Base-by-base conservation (phyloP, 2,888 invertebrate species). In the Cyclophora albipunctata region DNA sequence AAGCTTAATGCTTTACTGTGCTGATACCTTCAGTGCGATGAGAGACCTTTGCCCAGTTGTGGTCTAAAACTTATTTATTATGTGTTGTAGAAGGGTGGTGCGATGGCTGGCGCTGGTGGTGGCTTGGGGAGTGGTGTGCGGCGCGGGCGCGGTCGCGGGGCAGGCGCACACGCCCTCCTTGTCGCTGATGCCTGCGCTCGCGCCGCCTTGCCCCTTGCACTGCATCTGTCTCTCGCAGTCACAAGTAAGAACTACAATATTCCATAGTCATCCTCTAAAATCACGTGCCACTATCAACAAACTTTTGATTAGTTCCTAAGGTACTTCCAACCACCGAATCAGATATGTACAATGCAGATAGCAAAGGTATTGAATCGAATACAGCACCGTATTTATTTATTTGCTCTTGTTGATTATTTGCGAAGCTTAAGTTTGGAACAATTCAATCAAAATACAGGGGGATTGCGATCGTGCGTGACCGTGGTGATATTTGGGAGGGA, bases 181-280 rank as follows among this genome's bases (percentile, higher is more conserved):
- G 52, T 66, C 75, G 52, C 84, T 81, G 66, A 58, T 58, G 46
- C 56, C 60, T 20, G 85, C 91, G 89, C 72, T 89, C 57, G 81
- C 89, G 67, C 92, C 93, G 62, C 90, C 91, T 64, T 95, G 95
- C 77, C 95, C 95, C 57, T 89, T 91, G 66, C 94, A 95, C 88
- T 96, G 95, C 90, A 95, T 95, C 81, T 95, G 95, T 79, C 91
- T 95, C 57, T 95, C 95, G 53, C 94, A 94, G 76, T 95, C 95
- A 63, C 95, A 95, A 93, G 95, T 95, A 91, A 53, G 34, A 20
- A 20, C 20, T 20, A 20, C 20, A 20, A 20, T 20, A 20, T 20
- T 20, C 20, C 20, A 20, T 20, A 20, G 20, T 20, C 2, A 20
- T 20, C 20, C 5, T 37, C 37, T 37, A 37, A 37, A 37, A 4